phyloP scores from a whole-genome alignment of 2,113 vertebrate species.

The Lasiurus borealis region DNA sequence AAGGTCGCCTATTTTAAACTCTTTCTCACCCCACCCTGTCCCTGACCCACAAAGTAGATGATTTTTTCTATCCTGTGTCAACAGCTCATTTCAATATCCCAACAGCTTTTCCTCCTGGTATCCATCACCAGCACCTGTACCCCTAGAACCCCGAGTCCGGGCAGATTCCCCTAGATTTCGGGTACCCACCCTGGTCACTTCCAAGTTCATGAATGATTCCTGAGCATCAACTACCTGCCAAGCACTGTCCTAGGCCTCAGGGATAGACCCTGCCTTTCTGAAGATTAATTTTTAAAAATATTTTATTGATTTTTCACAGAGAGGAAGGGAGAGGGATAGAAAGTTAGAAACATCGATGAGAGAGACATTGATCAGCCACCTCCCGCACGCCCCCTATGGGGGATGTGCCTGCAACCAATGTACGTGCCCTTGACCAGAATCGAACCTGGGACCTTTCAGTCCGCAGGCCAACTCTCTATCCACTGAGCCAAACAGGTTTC shows the following conservation, averaged over 20 bases:
- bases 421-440: too few species aligned
- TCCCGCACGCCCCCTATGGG: too few species aligned
- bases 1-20: slow-evolving; percentile 80
- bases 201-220: neutral
- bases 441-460: too few species aligned
- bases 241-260: neutral
- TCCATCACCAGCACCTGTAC: neutral
- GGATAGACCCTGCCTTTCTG: neutral
- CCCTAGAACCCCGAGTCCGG: neutral
- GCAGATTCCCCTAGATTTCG: neutral
- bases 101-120: neutral
- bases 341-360: too few species aligned
- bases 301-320: too few species aligned
- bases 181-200: neutral
- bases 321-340: too few species aligned
- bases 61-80: slow-evolving; percentile 51
- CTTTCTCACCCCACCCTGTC: slow-evolving; percentile 63
- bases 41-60: slow-evolving; percentile 14
- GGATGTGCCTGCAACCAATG: too few species aligned
- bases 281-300: neutral
- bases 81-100: neutral
- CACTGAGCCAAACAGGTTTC: too few species aligned
- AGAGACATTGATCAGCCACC: too few species aligned
- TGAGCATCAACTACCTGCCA: neutral
- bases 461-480: too few species aligned